Conservation (phyloP, 1,140 invertebrate genomes). For the Ceratina calcarata region DNA sequence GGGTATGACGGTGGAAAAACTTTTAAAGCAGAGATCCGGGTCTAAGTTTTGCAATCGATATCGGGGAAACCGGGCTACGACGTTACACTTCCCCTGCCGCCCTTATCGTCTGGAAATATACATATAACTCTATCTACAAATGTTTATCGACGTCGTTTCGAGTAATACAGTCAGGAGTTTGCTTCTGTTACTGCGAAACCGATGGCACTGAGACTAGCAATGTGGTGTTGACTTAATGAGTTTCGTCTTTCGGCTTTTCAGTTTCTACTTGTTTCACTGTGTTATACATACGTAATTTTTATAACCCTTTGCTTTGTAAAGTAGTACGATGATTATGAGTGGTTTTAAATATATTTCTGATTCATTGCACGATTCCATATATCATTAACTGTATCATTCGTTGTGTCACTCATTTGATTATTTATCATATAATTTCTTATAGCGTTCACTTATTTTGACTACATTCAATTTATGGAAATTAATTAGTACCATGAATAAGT, state of each 20-base stretch:
- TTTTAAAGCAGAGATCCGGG: constrained; percentile 30
- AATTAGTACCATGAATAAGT: no score
- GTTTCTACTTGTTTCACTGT: neutral
- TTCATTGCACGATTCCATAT: no score
- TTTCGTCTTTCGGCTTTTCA: neutral
- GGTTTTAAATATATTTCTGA: no score
- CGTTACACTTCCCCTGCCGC: neutral
- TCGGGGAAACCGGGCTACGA: constrained; percentile 6
- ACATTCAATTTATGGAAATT: no score
- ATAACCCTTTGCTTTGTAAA: no score
- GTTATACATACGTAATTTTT: neutral
- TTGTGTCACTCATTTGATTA: no score
- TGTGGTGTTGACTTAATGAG: constrained; percentile 8
- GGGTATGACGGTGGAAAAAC: constrained; percentile 24
- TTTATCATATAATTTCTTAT: no score
- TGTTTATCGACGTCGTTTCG: constrained; percentile 36
- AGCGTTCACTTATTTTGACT: no score
- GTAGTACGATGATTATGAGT: no score
- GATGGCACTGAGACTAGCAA: neutral
- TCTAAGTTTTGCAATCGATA: constrained; percentile 37
- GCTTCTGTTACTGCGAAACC: neutral
- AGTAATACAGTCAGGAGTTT: constrained; percentile 18
- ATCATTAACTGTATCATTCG: no score
- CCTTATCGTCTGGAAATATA: constrained; percentile 12
- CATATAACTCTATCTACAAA: constrained; percentile 30